A percentile compares a stretch with the other conserved stretches of the same genome.
phyloP scores from a whole-genome alignment of 2,113 vertebrate genomes.

The Pelobates fuscus region DNA sequence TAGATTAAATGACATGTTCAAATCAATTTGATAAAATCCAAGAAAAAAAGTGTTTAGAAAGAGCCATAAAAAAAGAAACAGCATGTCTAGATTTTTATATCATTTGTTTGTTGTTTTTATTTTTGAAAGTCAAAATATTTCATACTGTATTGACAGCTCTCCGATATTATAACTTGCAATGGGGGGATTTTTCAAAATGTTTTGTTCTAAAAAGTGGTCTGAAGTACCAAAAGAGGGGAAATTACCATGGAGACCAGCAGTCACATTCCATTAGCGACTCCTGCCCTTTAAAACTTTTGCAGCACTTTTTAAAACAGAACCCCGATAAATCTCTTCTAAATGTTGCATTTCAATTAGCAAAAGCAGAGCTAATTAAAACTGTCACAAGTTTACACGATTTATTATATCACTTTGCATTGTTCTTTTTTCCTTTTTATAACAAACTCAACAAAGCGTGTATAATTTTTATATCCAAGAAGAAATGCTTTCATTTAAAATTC shows the following conservation, averaged over 20 bases:
- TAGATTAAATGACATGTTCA: conserved; percentile 59
- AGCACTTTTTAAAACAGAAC: no score
- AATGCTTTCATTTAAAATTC: conserved; percentile 8
- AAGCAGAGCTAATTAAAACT: conserved; percentile 48
- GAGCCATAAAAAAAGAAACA: conserved; percentile 24
- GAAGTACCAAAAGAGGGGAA: no score
- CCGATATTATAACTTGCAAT: no score
- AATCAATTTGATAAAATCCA: conserved; percentile 57
- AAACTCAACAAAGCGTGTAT: conserved; percentile 17
- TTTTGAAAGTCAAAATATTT: conserved; percentile 44
- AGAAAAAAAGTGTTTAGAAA: conserved; percentile 1
- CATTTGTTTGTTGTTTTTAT: conserved; percentile 50
- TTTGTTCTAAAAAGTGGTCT: no score
- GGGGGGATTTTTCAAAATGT: no score
- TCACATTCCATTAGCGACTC: no score
- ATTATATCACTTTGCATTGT: background rate
- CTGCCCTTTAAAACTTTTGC: no score
- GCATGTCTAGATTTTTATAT: conserved; percentile 24
- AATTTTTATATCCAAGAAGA: conserved; percentile 32
- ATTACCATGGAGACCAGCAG: no score
- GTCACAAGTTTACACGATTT: conserved; percentile 33
- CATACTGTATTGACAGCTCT: no score
- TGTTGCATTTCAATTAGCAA: conserved; percentile 41
- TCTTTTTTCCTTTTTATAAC: conserved; percentile 8
- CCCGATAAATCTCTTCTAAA: no score